Conservation (phyloP, 2,113 vertebrate species). For the Gopherus flavomarginatus region DNA sequence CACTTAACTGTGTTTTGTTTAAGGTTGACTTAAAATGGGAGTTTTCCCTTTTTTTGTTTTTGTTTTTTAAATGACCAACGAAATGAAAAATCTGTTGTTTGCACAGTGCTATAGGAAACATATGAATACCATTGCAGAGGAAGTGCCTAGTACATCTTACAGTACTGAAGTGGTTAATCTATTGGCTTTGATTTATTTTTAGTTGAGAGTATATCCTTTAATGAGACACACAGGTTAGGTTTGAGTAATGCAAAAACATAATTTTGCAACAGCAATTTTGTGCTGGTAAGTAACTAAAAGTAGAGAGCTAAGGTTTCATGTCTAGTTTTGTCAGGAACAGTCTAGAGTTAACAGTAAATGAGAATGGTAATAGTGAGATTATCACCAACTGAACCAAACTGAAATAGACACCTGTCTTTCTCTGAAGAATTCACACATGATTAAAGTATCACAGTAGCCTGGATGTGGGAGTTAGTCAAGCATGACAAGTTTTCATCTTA, state of each 20-base stretch:
- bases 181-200: not conserved
- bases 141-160: not conserved
- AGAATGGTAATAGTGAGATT: conserved; percentile 7
- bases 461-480: not conserved
- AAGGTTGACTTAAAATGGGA: not conserved
- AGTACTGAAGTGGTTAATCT: not conserved
- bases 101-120: not conserved
- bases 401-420: not conserved
- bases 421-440: not conserved
- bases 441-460: not conserved
- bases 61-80: not conserved
- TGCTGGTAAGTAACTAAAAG: not conserved
- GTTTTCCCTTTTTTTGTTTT: not conserved
- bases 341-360: not conserved
- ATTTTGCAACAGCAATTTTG: not conserved
- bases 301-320: not conserved
- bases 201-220: not conserved
- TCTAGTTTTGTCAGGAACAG: not conserved
- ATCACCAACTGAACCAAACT: not conserved
- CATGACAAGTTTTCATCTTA: not conserved
- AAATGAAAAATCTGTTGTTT: not conserved
- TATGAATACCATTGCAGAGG: not conserved
- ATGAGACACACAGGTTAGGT: not conserved
- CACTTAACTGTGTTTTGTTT: not conserved
- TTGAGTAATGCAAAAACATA: not conserved